Percentiles rank a stretch among this genome's conserved stretches.
These are phyloP conservation scores for Drosophila orosa DNA, from an alignment of 1,140 invertebrate genomes.

Conservation along the genomic window DNA sequence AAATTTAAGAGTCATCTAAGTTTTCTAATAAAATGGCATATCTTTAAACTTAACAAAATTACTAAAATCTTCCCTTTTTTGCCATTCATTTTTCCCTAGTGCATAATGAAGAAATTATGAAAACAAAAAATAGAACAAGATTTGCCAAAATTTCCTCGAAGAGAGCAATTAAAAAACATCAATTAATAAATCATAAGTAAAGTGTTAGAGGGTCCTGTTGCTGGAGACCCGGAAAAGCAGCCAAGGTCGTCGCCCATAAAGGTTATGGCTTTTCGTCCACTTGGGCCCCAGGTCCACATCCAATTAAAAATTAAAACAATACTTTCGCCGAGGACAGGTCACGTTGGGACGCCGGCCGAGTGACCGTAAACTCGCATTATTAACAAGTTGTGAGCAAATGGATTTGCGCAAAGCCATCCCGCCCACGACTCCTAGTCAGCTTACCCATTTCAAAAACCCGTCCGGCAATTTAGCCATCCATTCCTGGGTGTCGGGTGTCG, in stretches of 20 bases:
- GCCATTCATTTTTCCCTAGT: not conserved
- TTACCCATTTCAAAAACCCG: conserved; percentile 23
- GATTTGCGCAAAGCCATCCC: conserved; percentile 45
- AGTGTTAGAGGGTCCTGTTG: not conserved
- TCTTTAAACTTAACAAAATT: not conserved
- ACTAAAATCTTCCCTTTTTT: not conserved
- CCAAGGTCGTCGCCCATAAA: conserved; percentile 4
- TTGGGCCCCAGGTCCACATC: conserved; percentile 17
- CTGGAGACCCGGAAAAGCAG: not conserved
- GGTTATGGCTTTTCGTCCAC: conserved; percentile 14
- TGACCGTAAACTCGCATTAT: conserved; percentile 68
- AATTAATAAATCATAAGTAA: conserved; percentile 39
- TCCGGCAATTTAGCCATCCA: conserved; percentile 67
- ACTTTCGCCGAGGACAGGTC: conserved; percentile 42
- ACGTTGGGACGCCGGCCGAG: conserved; percentile 31
- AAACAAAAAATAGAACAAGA: not conserved
- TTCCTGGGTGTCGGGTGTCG: conserved; percentile 37
- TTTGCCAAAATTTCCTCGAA: not conserved
- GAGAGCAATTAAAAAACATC: conserved; percentile 11
- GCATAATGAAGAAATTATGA: not conserved
- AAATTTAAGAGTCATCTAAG: not conserved
- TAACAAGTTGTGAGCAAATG: conserved; percentile 73
- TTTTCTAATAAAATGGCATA: not conserved
- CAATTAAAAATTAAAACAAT: conserved; percentile 69
- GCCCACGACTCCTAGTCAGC: conserved; percentile 15